Evolutionary conservation across 2,888 invertebrate species (phyloP), one percentile per base, ranked within the genome.

Genomic region (Chirona hameri): DNA sequence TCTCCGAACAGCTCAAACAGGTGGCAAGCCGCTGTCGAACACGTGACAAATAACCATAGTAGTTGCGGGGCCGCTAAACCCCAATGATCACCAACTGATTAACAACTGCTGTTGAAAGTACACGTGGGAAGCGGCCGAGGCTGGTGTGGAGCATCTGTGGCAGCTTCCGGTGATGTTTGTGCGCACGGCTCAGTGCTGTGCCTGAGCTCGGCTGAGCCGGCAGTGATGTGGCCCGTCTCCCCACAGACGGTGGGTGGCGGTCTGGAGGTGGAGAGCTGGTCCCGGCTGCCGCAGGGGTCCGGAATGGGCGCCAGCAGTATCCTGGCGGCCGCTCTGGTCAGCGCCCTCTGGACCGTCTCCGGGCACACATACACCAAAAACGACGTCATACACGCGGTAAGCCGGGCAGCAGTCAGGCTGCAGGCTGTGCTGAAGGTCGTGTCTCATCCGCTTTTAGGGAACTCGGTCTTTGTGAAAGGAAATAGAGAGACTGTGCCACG

Each of bases 241-340:
- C 21, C 12, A 2, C 76, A 76, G 76, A 76, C 76, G 0, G 18
- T 76, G 46, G 76, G 24, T 24, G 87, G 87, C 18, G 90, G 90
- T 7, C 87, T 90, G 85, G 88, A 89, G 85, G 84, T 90, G 72
- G 86, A 87, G 81, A 87, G 88, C 29, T 89, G 89, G 89, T 89
- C 90, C 12, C 86, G 88, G 81, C 86, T 90, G 52, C 90, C 90
- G 0, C 88, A 88, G 83, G 90, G 90, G 18, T 90, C 90, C 84
- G 90, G 90, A 10, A 86, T 91, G 84, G 91, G 91, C 14, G 90
- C 90, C n/a, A 90, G 90, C 86, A 90, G 90, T 84, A 90, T 91
- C 83, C 85, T 91, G 82, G 89, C 90, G 1, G 89, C 89, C 18
- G 88, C 89, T 65, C 87, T 90, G 29, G 85, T 91, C 83, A 88